Conservation (phyloP, 2,888 invertebrate species). For the Monochamus alternatus region DNA sequence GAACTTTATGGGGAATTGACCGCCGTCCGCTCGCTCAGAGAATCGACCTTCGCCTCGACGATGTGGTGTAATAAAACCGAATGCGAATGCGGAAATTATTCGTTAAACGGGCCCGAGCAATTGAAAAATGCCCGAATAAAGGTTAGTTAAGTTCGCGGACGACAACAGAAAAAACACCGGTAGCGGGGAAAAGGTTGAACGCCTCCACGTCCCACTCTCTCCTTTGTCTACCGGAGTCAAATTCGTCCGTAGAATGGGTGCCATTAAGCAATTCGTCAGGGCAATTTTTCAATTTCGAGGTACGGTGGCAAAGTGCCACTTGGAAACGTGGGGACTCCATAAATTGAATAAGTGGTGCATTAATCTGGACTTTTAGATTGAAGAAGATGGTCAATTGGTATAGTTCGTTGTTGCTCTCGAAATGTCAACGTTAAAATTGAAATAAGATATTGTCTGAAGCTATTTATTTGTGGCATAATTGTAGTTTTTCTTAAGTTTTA, state of each 20-base stretch:
- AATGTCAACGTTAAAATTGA: no score
- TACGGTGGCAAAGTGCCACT: background rate
- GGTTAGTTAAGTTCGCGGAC: conserved; percentile 7
- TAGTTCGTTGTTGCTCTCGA: no score
- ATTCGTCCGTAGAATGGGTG: background rate
- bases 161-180: background rate
- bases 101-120: conserved; percentile 13
- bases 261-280: background rate
- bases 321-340: background rate
- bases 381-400: no score
- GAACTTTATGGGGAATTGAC: conserved; percentile 2
- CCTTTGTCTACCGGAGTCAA: background rate
- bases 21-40: background rate
- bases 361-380: background rate
- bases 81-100: conserved; percentile 31
- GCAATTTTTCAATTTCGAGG: background rate
- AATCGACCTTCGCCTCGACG: conserved; percentile 27
- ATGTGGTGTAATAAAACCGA: conserved; percentile 31
- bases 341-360: background rate
- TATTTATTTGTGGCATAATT: no score
- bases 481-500: no score
- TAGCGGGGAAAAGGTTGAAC: background rate
- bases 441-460: no score
- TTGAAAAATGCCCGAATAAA: conserved; percentile 27
- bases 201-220: background rate